These are phyloP conservation scores for Okamejei kenojei DNA, from an alignment of 2,797 vertebrate species.

Conservation along the genomic window DNA sequence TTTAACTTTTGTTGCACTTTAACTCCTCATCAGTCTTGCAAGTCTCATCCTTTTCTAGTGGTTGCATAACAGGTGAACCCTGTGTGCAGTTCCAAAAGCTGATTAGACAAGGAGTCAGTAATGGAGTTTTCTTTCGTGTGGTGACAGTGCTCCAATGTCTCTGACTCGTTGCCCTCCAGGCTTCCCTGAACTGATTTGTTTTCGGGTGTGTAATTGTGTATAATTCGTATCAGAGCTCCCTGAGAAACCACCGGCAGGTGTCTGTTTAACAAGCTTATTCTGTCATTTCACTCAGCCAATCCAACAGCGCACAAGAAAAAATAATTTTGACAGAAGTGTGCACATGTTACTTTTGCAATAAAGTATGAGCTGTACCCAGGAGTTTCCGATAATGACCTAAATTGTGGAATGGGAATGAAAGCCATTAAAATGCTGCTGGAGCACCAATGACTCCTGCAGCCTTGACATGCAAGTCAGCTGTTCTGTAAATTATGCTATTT, in stretches of 20 bases:
- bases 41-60: not conserved
- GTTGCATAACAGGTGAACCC: constrained; percentile 25
- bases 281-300: not conserved
- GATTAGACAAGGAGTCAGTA: constrained; percentile 28
- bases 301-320: not conserved
- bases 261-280: constrained; percentile 23
- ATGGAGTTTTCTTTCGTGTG: constrained; percentile 6
- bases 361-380: constrained; percentile 3
- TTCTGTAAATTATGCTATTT: not conserved
- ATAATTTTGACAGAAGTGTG: not conserved
- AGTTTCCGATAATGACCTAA: not conserved
- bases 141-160: not conserved
- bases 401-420: not conserved
- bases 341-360: not conserved
- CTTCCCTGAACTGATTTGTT: constrained; percentile 26
- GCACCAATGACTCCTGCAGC: not conserved
- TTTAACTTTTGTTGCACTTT: not conserved
- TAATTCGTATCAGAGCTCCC: constrained; percentile 16
- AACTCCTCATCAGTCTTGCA: not conserved
- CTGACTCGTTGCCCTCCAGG: not conserved
- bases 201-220: constrained; percentile 28
- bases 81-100: constrained; percentile 7
- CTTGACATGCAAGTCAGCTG: not conserved
- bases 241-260: constrained; percentile 16
- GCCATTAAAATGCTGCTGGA: not conserved